Evolutionary conservation across 2,113 vertebrate species (phyloP), one percentile per base, ranked within the genome.

Genomic region (Beaufortia kweichowensis): DNA sequence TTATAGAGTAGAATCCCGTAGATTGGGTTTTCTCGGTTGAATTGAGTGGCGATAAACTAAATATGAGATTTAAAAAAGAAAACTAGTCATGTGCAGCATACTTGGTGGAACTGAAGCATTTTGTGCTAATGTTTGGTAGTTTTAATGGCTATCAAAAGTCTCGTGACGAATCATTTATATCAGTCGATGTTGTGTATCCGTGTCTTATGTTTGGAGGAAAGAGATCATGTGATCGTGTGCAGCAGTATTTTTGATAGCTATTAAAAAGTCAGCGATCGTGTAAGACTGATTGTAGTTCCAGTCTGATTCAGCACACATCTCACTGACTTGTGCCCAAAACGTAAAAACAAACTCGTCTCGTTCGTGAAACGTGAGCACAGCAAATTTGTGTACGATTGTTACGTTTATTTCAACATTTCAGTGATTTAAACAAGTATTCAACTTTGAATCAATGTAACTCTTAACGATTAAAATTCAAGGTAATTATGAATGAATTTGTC

Each of bases 61-160:
- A 87, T 78, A 72, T 55, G 41, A 76, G 64, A 48, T 72, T 29
- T 1, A n/a, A 65, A 26, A 39, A 67, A 59, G n/a, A 72, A 77
- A 72, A 73, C 23, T 86, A 85, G 82, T 81, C 80, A 46, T 84
- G 86, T 88, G 84, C 84, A 79, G 86, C 79, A 82, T 84, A 75
- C 82, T 77, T 83, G 86, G 83, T 91, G 88, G 84, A 87, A 84
- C 77, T 81, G 75, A 86, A 85, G 86, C 48, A 35, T 91, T 86
- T 88, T 86, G 87, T 91, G 73, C 81, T 66, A 78, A 83, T 78
- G 79, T 72, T 79, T 75, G 75, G 59, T 75, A 64, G 55, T 82
- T 88, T 91, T 91, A 91, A 92, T 90, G 85, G 91, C 90, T 91
- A 90, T 92, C 91, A 89, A 90, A 90, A 88, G 77, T 75, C 55